A percentile compares a stretch with the other conserved stretches of the same genome.
Conservation (phyloP, 2,888 invertebrate genomes). For the Hyppa rectilinea region DNA sequence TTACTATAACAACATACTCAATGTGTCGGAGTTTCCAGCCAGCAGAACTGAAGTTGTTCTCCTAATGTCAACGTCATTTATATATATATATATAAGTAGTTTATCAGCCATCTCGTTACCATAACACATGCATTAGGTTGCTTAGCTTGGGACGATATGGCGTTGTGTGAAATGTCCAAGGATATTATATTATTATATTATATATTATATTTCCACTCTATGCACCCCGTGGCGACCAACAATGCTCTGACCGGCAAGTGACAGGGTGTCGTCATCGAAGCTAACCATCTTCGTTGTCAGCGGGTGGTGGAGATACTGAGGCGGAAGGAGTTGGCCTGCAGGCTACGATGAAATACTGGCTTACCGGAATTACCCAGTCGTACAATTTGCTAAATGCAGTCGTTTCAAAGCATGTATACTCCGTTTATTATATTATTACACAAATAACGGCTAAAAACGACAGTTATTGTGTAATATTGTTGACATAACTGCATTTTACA, state of each 20-base stretch:
- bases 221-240: not conserved
- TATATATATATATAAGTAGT: no score
- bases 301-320: not conserved
- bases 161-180: no score
- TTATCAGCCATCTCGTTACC: no score
- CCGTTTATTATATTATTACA: no score
- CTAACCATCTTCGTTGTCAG: constrained; percentile 2
- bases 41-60: not conserved
- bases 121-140: no score
- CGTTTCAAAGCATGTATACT: not conserved
- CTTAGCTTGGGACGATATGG: no score
- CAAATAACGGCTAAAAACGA: no score
- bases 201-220: no score
- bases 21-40: not conserved
- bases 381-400: not conserved
- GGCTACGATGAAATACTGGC: not conserved
- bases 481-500: no score
- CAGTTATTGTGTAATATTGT: no score
- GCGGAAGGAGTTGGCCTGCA: not conserved
- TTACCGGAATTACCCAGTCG: not conserved
- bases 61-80: constrained; percentile 11
- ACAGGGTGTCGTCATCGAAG: not conserved
- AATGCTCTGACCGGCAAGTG: constrained; percentile 11
- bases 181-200: no score
- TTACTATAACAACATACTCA: not conserved